phyloP scores from a whole-genome alignment of 2,113 vertebrate species.

The Colius striatus region DNA sequence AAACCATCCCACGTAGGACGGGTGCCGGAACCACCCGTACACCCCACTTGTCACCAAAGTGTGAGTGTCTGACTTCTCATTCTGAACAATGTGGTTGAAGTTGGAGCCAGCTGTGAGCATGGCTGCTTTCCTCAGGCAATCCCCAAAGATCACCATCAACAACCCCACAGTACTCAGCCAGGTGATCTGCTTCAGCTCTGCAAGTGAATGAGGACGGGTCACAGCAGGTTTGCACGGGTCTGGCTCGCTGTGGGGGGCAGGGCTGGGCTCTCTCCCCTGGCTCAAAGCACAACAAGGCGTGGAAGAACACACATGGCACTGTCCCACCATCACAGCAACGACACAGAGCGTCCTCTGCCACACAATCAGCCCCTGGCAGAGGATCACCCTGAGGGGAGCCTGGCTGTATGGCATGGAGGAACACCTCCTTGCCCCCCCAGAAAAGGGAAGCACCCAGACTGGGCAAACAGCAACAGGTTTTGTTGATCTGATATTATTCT shows the following conservation, averaged over 20 bases:
- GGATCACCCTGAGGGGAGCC: background rate
- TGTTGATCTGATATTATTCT: background rate
- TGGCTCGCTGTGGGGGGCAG: fast-evolving
- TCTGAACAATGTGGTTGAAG: constrained; percentile 99
- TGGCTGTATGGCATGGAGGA: fast-evolving
- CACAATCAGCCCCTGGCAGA: fast-evolving
- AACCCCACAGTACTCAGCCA: constrained; percentile 91
- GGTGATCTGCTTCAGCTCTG: constrained; percentile 92
- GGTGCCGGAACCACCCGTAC: constrained; percentile 93
- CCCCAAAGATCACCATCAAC: constrained; percentile 92
- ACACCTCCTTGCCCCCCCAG: fast-evolving
- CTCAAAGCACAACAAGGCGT: fast-evolving
- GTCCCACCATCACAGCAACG: fast-evolving
- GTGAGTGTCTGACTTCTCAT: constrained; percentile 93
- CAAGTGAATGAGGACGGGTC: background rate
- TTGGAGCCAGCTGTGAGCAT: constrained; percentile 98
- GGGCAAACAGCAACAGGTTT: background rate
- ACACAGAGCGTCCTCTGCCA: background rate
- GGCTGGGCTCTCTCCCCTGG: background rate
- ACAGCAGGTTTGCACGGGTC: background rate
- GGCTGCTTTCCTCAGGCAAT: constrained; percentile 90
- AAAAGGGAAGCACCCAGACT: background rate
- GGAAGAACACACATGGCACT: fast-evolving
- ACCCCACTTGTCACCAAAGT: constrained; percentile 93
- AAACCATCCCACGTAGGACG: constrained; percentile 98